A percentile compares a stretch with the other conserved stretches of the same genome.
Evolutionary conservation across 1,140 invertebrate genomes (phyloP).

Genomic region (Drosophila auraria): DNA sequence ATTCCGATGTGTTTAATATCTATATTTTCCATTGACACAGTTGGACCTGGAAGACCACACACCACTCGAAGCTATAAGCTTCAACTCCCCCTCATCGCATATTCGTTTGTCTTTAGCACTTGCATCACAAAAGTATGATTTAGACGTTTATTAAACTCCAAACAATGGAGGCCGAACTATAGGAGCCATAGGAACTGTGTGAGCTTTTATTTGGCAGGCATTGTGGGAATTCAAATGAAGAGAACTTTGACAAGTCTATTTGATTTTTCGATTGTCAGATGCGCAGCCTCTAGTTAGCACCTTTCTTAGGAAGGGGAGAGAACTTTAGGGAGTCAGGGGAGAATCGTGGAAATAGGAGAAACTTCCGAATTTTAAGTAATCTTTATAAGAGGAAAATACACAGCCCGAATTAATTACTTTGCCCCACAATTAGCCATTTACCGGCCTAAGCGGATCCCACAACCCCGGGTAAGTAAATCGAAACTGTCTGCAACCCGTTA

Average conservation of each 20-base stretch:
- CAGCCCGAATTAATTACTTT: slow-evolving; percentile 2
- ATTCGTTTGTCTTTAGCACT: slow-evolving; percentile 80
- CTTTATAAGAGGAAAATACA: not conserved
- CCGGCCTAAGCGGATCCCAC: not conserved
- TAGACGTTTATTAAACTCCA: slow-evolving; percentile 77
- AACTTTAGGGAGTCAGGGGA: not conserved
- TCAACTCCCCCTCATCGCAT: slow-evolving; percentile 30
- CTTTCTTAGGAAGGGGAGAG: slow-evolving; percentile 17
- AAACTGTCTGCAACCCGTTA: slow-evolving; percentile 49
- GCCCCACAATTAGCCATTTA: slow-evolving; percentile 14
- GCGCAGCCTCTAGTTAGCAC: slow-evolving; percentile 61
- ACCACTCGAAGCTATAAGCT: slow-evolving; percentile 12
- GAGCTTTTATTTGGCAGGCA: slow-evolving; percentile 48
- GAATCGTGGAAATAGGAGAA: not conserved
- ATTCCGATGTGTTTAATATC: slow-evolving; percentile 15
- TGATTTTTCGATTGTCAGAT: slow-evolving; percentile 53
- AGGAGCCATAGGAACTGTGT: slow-evolving; percentile 3
- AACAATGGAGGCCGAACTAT: slow-evolving; percentile 50
- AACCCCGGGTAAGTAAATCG: slow-evolving; percentile 20
- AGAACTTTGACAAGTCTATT: slow-evolving; percentile 71
- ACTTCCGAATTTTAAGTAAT: not conserved
- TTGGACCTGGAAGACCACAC: slow-evolving; percentile 33
- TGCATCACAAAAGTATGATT: slow-evolving; percentile 80
- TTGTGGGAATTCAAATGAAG: slow-evolving; percentile 73
- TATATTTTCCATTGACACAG: slow-evolving; percentile 29